Conservation (phyloP, 1,140 invertebrate genomes). For the Drosophila tropicalis region DNA sequence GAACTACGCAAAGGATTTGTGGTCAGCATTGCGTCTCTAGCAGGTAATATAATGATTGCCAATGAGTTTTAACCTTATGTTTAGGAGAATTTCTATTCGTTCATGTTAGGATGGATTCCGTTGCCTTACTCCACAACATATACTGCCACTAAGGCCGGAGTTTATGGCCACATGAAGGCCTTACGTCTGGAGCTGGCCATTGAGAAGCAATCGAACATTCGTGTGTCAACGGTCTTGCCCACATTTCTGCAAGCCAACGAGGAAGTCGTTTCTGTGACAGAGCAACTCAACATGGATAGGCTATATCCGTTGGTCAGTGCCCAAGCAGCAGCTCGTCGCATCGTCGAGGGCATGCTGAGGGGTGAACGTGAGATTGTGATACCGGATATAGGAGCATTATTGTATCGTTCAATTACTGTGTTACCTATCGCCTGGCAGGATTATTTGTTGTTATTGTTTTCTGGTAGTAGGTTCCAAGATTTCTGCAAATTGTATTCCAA, state of each 20-base stretch:
- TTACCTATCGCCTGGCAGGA: conserved; percentile 53
- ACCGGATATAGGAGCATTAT: conserved; percentile 10
- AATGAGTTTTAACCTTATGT: not conserved
- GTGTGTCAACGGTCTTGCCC: conserved; percentile 51
- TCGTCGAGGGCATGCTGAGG: conserved; percentile 49
- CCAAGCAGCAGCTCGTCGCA: conserved; percentile 35
- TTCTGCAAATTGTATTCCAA: not conserved
- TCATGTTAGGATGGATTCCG: conserved; percentile 27
- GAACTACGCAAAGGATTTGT: conserved; percentile 91
- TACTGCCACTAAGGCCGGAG: conserved; percentile 90
- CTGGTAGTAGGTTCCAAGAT: not conserved
- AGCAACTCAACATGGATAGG: not conserved
- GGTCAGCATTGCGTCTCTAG: conserved; percentile 92
- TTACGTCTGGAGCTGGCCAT: conserved; percentile 79
- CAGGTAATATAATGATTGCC: conserved; percentile 84
- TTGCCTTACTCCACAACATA: conserved; percentile 76
- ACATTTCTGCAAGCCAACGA: conserved; percentile 53
- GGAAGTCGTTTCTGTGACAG: conserved; percentile 19
- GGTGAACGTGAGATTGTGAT: conserved; percentile 55
- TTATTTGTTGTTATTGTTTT: not conserved
- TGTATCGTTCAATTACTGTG: conserved; percentile 17
- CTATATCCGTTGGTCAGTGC: conserved; percentile 53
- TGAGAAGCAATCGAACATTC: conserved; percentile 47
- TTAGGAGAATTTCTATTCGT: not conserved
- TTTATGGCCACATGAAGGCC: conserved; percentile 88